Evolutionary conservation across 2,888 invertebrate species (phyloP).

Genomic region (Odontomyia ornata): DNA sequence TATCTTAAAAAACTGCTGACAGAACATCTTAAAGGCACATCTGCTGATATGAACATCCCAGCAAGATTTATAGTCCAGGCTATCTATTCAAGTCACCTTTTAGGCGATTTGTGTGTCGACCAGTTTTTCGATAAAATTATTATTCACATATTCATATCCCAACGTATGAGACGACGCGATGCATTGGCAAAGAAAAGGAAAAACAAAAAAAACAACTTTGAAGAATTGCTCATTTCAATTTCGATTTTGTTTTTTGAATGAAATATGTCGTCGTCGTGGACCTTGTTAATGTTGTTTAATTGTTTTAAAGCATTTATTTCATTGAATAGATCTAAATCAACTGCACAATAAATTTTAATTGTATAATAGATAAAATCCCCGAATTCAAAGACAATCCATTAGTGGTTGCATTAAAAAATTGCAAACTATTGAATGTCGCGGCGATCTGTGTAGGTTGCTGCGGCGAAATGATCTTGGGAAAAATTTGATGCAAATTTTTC

Average conservation of each 20-base stretch:
- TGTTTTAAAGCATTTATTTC: background rate
- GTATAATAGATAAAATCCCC: background rate
- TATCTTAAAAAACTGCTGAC: no score
- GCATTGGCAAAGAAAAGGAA: background rate
- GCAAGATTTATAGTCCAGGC: background rate
- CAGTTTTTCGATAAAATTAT: background rate
- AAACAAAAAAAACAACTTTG: background rate
- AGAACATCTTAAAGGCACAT: no score
- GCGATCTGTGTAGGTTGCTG: background rate
- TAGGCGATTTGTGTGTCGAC: background rate
- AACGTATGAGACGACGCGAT: no score
- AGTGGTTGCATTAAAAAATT: background rate
- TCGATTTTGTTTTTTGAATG: background rate
- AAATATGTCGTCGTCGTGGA: background rate
- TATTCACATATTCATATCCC: slow-evolving; percentile 17
- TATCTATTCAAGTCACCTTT: slow-evolving; percentile 24
- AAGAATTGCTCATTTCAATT: background rate
- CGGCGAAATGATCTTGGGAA: background rate
- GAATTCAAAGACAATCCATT: background rate
- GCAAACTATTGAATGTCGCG: background rate
- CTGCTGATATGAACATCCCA: background rate
- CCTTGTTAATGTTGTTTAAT: background rate
- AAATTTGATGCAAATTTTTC: background rate
- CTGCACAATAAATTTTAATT: background rate
- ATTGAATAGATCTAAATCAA: background rate